phyloP scores from a whole-genome alignment of 2,113 vertebrate species.

The Leptobrachium ailaonicum region DNA sequence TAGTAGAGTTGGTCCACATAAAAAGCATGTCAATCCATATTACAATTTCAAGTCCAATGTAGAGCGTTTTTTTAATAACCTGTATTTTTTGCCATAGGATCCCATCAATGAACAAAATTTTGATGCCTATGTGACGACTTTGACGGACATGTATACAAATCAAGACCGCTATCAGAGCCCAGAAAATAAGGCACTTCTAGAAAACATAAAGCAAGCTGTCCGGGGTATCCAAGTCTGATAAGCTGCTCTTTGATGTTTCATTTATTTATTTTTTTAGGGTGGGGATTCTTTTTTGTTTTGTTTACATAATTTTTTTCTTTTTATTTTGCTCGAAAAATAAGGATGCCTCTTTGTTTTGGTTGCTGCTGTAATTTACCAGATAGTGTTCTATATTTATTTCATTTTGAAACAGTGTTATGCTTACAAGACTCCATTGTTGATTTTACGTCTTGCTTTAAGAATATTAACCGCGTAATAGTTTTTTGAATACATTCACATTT shows the following conservation, averaged over 20 bases:
- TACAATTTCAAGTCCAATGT: no score
- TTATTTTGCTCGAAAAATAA: conserved; percentile 50
- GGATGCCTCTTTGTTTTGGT: conserved; percentile 77
- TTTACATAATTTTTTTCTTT: no score
- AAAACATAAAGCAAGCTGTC: conserved; percentile 99
- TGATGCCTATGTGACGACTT: conserved; percentile 96
- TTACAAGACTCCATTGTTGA: conserved; percentile 81
- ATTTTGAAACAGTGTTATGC: conserved; percentile 87
- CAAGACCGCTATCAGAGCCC: conserved; percentile 98
- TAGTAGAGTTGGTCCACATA: no score
- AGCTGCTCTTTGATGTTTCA: conserved; percentile 67
- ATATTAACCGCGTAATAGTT: conserved; percentile 89
- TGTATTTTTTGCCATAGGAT: conserved; percentile 78
- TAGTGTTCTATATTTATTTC: conserved; percentile 89
- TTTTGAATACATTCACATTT: conserved; percentile 97
- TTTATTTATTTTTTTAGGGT: conserved; percentile 39
- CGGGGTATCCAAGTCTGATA: conserved; percentile 98
- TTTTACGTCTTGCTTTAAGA: conserved; percentile 91
- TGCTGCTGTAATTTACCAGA: conserved; percentile 85
- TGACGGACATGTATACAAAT: conserved; percentile 98
- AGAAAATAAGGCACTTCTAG: conserved; percentile 97
- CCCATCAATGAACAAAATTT: conserved; percentile 98
- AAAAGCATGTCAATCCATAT: no score
- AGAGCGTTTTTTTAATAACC: no score
- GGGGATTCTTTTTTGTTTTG: no score